A percentile compares a stretch with the other conserved stretches of the same genome.
Conservation (phyloP, 2,113 vertebrate species). For the Eretmochelys imbricata region DNA sequence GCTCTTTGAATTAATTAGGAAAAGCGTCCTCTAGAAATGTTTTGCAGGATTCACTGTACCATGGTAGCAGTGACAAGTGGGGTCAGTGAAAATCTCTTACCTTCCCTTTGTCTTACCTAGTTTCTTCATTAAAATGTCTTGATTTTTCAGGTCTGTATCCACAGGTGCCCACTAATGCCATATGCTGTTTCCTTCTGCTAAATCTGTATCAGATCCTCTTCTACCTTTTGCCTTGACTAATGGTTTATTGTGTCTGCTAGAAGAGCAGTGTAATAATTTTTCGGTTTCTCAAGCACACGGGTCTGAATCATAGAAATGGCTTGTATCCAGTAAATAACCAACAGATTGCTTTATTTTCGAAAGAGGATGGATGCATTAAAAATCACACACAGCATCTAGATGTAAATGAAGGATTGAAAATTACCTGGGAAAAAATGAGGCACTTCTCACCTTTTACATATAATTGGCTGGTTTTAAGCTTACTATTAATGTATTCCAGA, state of each 20-base stretch:
- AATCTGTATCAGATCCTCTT: background rate
- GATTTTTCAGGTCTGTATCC: background rate
- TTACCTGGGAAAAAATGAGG: background rate
- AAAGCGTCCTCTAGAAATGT: background rate
- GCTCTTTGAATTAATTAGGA: background rate
- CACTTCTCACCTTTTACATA: background rate
- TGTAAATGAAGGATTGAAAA: background rate
- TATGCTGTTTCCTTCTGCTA: background rate
- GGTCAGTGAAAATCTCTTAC: background rate
- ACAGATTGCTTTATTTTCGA: background rate
- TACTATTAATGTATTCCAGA: background rate
- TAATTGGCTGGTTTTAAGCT: background rate
- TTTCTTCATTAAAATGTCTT: background rate
- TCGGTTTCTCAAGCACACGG: background rate
- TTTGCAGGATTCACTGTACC: background rate
- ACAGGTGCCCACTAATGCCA: background rate
- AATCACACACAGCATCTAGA: background rate
- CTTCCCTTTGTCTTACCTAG: background rate
- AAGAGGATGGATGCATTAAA: background rate
- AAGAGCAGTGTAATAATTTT: background rate
- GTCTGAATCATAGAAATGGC: constrained; percentile 4
- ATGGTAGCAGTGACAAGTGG: background rate
- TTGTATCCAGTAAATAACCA: background rate
- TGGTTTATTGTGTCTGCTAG: background rate
- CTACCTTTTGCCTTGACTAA: background rate